A percentile compares a stretch with the other conserved stretches of the same genome.
Evolutionary conservation across 1,140 invertebrate species (phyloP).

Genomic region (Metaphire vulgaris): DNA sequence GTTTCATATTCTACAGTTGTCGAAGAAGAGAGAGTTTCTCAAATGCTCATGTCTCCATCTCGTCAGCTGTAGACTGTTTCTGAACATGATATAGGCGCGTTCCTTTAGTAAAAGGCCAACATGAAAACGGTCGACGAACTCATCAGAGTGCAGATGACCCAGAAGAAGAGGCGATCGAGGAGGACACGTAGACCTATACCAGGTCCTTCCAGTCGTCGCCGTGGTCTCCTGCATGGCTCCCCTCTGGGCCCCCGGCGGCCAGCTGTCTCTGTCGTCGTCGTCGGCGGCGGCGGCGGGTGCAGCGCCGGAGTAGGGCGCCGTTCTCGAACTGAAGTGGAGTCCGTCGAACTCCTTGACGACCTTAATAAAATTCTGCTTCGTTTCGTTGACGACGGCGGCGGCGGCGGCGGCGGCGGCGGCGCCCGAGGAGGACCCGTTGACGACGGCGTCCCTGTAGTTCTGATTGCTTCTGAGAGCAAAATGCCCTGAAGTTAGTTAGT

Average conservation of each 20-base stretch:
- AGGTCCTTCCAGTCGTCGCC: conserved; percentile 19
- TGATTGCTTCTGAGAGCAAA: no score
- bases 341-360: conserved; percentile 1
- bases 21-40: no score
- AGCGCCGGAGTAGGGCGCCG: not conserved
- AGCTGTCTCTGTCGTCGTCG: conserved; percentile 8
- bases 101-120: no score
- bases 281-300: not conserved
- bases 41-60: no score
- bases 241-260: conserved; percentile 1
- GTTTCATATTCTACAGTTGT: no score
- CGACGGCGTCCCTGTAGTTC: not conserved
- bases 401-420: no score
- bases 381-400: no score
- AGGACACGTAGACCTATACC: no score
- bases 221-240: not conserved
- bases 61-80: no score
- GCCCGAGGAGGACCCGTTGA: not conserved
- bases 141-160: conserved; percentile 27
- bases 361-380: not conserved
- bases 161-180: conserved; percentile 27
- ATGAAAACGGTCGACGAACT: conserved; percentile 16
- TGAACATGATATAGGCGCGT: no score
- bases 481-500: no score
- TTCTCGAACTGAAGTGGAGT: not conserved